Percentiles rank a stretch among this genome's conserved stretches.
phyloP scores from a whole-genome alignment of 2,113 vertebrate species.

The Gavia stellata region DNA sequence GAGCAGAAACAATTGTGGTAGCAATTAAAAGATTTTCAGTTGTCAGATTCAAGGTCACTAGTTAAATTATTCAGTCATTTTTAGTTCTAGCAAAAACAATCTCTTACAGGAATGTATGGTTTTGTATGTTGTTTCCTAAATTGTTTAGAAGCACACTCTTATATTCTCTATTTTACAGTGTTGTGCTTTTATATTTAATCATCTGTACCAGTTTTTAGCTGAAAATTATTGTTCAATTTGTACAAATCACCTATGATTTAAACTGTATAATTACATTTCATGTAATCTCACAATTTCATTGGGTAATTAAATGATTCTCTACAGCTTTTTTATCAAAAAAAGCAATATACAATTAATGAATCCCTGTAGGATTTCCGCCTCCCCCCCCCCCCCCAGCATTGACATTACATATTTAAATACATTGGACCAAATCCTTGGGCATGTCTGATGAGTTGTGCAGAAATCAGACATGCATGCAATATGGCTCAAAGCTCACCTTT shows the following conservation, averaged over 20 bases:
- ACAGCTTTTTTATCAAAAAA: conserved; percentile 54
- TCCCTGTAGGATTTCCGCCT: conserved; percentile 19
- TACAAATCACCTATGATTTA: conserved; percentile 57
- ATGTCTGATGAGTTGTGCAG: not conserved
- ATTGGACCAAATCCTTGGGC: not conserved
- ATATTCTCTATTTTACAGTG: conserved; percentile 38
- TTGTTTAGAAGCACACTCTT: conserved; percentile 49
- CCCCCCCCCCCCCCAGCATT: not conserved
- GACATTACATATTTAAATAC: conserved; percentile 59
- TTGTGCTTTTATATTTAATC: conserved; percentile 70
- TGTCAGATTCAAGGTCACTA: conserved; percentile 60
- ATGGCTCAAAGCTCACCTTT: not conserved
- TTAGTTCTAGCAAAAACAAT: conserved; percentile 37
- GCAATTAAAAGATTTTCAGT: conserved; percentile 39
- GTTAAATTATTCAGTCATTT: conserved; percentile 39
- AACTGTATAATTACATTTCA: conserved; percentile 59
- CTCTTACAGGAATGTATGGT: conserved; percentile 44
- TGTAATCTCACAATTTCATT: conserved; percentile 57
- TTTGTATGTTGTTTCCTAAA: conserved; percentile 21
- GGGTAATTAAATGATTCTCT: conserved; percentile 57
- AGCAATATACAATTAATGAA: conserved; percentile 62
- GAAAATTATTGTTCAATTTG: conserved; percentile 57
- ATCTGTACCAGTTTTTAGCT: conserved; percentile 50
- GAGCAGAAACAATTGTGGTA: conserved; percentile 53
- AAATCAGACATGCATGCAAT: not conserved